These are phyloP conservation scores for Myiopsitta monachus DNA, from an alignment of 2,113 vertebrate genomes.

Conservation along the genomic window DNA sequence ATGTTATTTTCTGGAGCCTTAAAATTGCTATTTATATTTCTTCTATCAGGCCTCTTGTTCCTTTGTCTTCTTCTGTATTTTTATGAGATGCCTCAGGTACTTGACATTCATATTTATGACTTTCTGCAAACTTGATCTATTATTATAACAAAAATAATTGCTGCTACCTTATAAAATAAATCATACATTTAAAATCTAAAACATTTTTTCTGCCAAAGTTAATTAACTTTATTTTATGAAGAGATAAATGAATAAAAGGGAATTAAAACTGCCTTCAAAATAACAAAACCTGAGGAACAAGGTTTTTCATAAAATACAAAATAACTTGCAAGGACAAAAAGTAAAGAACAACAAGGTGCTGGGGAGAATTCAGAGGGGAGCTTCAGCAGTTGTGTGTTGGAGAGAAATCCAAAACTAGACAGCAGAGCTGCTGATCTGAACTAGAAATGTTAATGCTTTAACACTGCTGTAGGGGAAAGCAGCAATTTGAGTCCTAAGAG, in stretches of 20 bases:
- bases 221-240: not conserved
- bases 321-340: not conserved
- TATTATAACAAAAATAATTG: not conserved
- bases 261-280: not conserved
- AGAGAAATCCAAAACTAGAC: not conserved
- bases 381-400: not conserved
- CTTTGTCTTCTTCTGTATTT: not conserved
- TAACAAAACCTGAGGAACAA: not conserved
- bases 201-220: not conserved
- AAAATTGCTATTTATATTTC: not conserved
- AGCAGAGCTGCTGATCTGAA: not conserved
- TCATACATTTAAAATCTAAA: not conserved
- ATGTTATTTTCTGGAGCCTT: not conserved
- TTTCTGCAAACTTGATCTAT: not conserved
- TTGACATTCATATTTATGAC: not conserved
- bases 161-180: not conserved
- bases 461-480: not conserved
- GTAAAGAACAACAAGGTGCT: not conserved
- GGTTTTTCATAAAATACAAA: not conserved
- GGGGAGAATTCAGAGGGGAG: not conserved
- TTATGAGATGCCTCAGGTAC: not conserved
- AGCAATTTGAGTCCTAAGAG: not conserved
- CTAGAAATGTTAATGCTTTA: not conserved
- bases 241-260: not conserved
- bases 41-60: not conserved